Evolutionary conservation across 2,888 invertebrate genomes (phyloP).

Genomic region (Drosophila flavopinicola): DNA sequence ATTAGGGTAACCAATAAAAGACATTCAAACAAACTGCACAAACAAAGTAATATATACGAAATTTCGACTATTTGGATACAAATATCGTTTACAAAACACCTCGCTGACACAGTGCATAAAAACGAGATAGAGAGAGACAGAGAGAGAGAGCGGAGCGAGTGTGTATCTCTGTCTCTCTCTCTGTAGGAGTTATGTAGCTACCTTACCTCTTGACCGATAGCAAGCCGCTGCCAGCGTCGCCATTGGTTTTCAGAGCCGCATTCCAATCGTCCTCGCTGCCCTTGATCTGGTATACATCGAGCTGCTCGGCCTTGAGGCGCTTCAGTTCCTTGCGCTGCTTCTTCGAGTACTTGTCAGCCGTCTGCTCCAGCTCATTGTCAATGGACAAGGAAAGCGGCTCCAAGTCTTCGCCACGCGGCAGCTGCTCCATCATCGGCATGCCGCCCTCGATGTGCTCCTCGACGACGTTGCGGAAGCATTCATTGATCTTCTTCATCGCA

Average conservation of each 20-base stretch:
- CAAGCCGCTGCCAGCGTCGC: slow-evolving; percentile 58
- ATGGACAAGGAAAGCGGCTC: slow-evolving; percentile 87
- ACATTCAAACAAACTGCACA: no score
- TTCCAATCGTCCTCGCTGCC: slow-evolving; percentile 95
- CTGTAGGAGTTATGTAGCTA: slow-evolving; percentile 23
- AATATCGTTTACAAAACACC: no score
- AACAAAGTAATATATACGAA: no score
- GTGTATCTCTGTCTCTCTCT: slow-evolving; percentile 6
- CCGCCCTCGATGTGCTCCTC: slow-evolving; percentile 89
- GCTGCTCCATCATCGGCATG: slow-evolving; percentile 86
- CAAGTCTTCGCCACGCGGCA: slow-evolving; percentile 85
- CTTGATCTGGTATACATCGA: slow-evolving; percentile 93
- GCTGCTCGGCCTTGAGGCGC: slow-evolving; percentile 90
- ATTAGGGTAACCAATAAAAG: no score
- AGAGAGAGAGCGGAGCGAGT: background rate
- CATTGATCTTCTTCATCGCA: slow-evolving; percentile 87
- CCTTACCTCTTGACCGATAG: slow-evolving; percentile 82
- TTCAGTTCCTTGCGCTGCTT: slow-evolving; percentile 92
- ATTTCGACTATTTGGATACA: no score
- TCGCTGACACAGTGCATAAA: background rate
- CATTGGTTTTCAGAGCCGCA: slow-evolving; percentile 84
- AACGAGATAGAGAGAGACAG: background rate
- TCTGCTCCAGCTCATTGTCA: slow-evolving; percentile 90
- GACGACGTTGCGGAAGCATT: slow-evolving; percentile 87
- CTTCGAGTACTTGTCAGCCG: slow-evolving; percentile 90